A percentile compares a stretch with the other conserved stretches of the same genome.
Conservation (phyloP, 35 echinoderm and acorn worm species). For the Lytechinus variegatus region DNA sequence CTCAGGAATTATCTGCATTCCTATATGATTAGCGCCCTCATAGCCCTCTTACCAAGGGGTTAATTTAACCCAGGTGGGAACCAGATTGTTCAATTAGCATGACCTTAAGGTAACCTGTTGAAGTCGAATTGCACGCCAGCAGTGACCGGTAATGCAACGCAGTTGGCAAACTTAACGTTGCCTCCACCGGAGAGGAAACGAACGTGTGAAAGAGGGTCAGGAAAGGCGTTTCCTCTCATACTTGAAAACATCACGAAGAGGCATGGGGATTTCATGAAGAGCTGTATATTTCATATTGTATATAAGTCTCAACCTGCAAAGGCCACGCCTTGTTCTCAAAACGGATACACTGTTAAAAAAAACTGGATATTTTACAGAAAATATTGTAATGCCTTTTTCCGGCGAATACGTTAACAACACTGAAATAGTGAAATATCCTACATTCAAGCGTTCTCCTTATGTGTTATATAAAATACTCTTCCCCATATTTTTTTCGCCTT, state of each 20-base stretch:
- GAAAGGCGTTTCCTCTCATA: too few species aligned
- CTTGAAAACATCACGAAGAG: too few species aligned
- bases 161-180: not conserved
- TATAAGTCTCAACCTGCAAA: too few species aligned
- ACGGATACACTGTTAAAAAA: too few species aligned
- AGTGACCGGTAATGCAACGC: not conserved
- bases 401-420: too few species aligned
- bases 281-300: too few species aligned
- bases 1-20: not conserved
- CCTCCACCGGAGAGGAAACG: not conserved
- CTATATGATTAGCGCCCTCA: not conserved
- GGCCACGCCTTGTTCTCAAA: too few species aligned
- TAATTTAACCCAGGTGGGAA: not conserved
- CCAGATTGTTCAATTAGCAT: not conserved
- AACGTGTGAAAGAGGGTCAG: not conserved
- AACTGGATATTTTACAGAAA: too few species aligned
- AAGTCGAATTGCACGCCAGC: not conserved
- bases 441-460: too few species aligned
- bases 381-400: too few species aligned
- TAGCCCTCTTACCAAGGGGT: not conserved
- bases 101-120: not conserved
- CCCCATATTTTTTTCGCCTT: not conserved
- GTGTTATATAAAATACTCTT: not conserved
- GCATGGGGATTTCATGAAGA: too few species aligned
- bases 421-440: too few species aligned